These are phyloP conservation scores for Ridgeia piscesae DNA, from an alignment of 1,140 invertebrate genomes.

Conservation along the genomic window DNA sequence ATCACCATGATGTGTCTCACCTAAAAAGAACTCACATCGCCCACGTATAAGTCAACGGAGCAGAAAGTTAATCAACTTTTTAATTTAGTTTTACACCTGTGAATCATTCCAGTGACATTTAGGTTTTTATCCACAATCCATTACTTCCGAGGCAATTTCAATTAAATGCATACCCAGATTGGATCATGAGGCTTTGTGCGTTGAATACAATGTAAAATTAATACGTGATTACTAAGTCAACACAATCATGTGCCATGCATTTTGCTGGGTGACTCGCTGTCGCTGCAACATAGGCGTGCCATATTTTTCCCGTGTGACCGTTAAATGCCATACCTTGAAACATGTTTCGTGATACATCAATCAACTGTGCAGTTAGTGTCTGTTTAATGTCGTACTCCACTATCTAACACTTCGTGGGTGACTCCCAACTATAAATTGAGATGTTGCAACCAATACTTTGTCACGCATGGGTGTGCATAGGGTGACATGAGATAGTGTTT, in stretches of 20 bases:
- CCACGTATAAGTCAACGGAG: background rate
- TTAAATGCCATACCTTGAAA: background rate
- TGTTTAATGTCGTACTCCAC: background rate
- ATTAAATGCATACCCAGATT: background rate
- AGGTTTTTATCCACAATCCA: background rate
- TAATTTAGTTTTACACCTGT: background rate
- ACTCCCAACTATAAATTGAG: background rate
- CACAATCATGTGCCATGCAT: too few relatives aligned
- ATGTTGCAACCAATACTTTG: background rate
- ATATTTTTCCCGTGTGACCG: background rate
- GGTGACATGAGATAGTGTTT: background rate
- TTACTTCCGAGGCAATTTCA: background rate
- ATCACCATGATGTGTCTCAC: too few relatives aligned
- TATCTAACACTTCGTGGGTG: background rate
- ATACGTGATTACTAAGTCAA: too few relatives aligned
- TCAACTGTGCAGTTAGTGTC: background rate
- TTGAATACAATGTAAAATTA: background rate
- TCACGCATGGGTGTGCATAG: background rate
- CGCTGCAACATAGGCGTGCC: background rate
- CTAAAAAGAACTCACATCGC: too few relatives aligned
- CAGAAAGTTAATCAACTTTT: background rate
- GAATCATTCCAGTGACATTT: background rate
- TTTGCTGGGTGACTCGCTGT: background rate
- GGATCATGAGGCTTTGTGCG: background rate
- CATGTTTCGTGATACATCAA: background rate